A percentile compares a stretch with the other conserved stretches of the same genome.
Evolutionary conservation across 1,140 invertebrate genomes (phyloP).

Genomic region (Pseudachorutes palmiensis): DNA sequence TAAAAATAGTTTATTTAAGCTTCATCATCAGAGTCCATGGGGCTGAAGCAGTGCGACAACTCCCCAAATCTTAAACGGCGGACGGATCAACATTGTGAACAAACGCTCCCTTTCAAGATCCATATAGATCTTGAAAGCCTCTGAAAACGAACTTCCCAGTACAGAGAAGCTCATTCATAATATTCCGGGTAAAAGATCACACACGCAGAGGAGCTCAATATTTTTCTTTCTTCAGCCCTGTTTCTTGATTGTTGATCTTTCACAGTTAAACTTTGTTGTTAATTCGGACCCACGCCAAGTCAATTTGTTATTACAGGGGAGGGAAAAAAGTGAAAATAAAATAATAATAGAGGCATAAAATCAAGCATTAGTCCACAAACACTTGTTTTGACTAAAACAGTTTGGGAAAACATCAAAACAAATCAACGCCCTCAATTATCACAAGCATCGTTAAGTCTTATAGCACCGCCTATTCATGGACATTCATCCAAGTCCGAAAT

Average conservation of each 20-base stretch:
- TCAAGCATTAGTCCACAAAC: too few species aligned
- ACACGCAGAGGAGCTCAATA: not conserved
- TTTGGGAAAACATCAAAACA: too few species aligned
- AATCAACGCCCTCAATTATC: too few species aligned
- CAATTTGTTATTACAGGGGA: slow-evolving; percentile 35
- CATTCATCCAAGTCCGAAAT: too few species aligned
- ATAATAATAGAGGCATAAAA: slow-evolving; percentile 6
- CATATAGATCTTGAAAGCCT: not conserved
- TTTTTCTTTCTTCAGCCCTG: not conserved
- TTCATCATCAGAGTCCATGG: slow-evolving; percentile 18
- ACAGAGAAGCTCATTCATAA: not conserved
- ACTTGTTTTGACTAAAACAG: too few species aligned
- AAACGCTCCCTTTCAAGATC: not conserved
- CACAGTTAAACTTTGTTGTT: slow-evolving; percentile 23
- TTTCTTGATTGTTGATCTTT: slow-evolving; percentile 37
- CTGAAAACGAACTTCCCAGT: not conserved
- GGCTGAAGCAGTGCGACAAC: too few species aligned
- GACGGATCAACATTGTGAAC: too few species aligned
- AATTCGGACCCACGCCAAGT: slow-evolving; percentile 34
- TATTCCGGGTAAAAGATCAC: not conserved
- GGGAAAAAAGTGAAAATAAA: slow-evolving; percentile 24
- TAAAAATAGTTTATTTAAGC: slow-evolving; percentile 25
- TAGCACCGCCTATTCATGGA: too few species aligned
- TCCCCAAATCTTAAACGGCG: too few species aligned
- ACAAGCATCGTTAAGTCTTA: too few species aligned